Conservation (phyloP, 2,888 invertebrate genomes). For the Lacanobia wlatinum region DNA sequence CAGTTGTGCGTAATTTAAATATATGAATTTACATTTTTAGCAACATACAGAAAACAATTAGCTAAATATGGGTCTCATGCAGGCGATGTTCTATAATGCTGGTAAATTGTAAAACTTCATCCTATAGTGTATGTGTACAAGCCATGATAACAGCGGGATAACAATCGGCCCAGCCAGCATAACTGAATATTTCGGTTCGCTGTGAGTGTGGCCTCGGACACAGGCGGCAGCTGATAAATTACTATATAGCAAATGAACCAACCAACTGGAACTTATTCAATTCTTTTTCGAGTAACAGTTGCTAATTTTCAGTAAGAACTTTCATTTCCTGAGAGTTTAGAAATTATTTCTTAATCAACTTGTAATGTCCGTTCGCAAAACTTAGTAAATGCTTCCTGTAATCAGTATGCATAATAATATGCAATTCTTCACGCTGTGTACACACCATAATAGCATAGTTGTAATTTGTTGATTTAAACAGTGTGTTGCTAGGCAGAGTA, state of each 20-base stretch:
- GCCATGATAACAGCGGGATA: background rate
- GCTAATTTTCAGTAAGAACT: too few species aligned
- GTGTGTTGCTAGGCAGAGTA: background rate
- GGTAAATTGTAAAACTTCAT: background rate
- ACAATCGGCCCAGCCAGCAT: background rate
- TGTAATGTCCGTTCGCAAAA: background rate
- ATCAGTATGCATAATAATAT: constrained; percentile 8
- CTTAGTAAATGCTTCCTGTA: background rate
- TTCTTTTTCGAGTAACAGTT: too few species aligned
- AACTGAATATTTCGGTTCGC: background rate
- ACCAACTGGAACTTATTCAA: too few species aligned
- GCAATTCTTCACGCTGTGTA: constrained; percentile 13
- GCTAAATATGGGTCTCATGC: too few species aligned
- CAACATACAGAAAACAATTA: too few species aligned
- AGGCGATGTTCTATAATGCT: too few species aligned
- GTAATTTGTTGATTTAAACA: background rate
- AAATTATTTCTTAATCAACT: too few species aligned
- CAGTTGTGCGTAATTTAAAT: too few species aligned
- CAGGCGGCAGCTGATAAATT: background rate
- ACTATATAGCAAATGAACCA: background rate
- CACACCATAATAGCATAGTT: background rate
- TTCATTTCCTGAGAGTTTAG: background rate
- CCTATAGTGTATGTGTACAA: background rate
- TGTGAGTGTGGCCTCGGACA: background rate
- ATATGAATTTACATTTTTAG: too few species aligned